These are phyloP conservation scores for Notamacropus eugenii DNA, from an alignment of 2,797 vertebrate genomes.

Conservation along the genomic window DNA sequence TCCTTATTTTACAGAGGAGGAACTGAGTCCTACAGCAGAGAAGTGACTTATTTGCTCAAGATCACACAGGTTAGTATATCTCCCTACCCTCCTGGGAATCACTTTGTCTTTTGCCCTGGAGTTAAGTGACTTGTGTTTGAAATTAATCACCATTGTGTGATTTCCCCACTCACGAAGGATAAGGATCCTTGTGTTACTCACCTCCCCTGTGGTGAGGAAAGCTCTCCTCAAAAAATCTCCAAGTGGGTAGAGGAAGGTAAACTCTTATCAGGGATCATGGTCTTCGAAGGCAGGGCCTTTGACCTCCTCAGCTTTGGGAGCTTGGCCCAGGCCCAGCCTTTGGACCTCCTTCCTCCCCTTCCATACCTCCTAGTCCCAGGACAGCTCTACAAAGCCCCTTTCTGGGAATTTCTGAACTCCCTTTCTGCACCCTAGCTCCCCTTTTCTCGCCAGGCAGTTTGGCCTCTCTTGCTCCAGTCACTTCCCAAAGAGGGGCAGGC, in stretches of 20 bases:
- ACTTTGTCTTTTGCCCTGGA: not conserved
- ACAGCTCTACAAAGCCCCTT: not conserved
- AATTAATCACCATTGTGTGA: not conserved
- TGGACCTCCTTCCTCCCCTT: not conserved
- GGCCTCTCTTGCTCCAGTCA: not conserved
- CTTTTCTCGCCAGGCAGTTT: constrained; percentile 4
- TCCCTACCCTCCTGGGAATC: not conserved
- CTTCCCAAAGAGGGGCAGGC: constrained; percentile 34
- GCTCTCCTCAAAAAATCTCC: not conserved
- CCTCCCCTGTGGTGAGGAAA: not conserved
- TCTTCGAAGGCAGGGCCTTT: not conserved
- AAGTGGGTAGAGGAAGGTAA: not conserved
- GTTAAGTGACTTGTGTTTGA: not conserved
- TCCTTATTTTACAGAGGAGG: not conserved
- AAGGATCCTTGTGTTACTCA: not conserved
- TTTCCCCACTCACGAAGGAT: not conserved
- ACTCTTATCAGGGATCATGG: not conserved
- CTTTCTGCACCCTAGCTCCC: not conserved
- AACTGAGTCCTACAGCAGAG: not conserved
- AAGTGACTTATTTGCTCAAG: not conserved
- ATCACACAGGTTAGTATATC: not conserved
- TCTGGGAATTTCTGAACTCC: constrained; percentile 10
- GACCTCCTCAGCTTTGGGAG: not conserved
- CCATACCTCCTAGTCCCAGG: constrained; percentile 19
- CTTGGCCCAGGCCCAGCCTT: not conserved